Evolutionary conservation across 2,113 vertebrate genomes (phyloP).

Genomic region (Lophius piscatorius): DNA sequence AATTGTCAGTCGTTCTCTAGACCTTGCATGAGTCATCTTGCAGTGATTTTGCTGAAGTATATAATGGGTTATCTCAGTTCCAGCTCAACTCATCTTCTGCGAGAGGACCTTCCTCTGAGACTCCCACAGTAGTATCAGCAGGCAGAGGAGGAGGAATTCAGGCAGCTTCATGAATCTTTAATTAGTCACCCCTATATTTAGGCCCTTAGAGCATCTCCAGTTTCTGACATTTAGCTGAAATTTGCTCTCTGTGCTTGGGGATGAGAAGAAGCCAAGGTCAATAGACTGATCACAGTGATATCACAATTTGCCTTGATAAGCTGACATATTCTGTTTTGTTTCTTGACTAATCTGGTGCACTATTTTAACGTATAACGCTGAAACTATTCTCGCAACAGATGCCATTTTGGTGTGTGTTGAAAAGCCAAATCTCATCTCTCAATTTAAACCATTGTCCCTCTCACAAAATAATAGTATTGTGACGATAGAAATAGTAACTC

Average conservation of each 20-base stretch:
- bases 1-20: constrained; percentile 50
- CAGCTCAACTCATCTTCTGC: constrained; percentile 47
- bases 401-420: constrained; percentile 1
- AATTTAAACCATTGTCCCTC: constrained; percentile 23
- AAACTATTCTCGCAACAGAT: not conserved
- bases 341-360: not conserved
- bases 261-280: constrained; percentile 71
- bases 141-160: constrained; percentile 55
- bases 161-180: constrained; percentile 81
- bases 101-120: constrained; percentile 57
- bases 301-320: constrained; percentile 45
- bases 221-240: constrained; percentile 83
- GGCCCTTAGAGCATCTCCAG: constrained; percentile 72
- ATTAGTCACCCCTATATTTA: constrained; percentile 76
- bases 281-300: constrained; percentile 34
- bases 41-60: constrained; percentile 46
- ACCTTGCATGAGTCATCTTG: constrained; percentile 44
- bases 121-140: constrained; percentile 69
- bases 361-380: not conserved
- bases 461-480: constrained; percentile 12
- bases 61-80: constrained; percentile 57
- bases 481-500: constrained; percentile 24
- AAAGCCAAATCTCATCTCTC: constrained; percentile 14
- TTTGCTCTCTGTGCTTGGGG: constrained; percentile 61
- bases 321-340: constrained; percentile 13